These are phyloP conservation scores for Rhagoletis zephyria DNA, from an alignment of 1,140 invertebrate species.

Conservation along the genomic window DNA sequence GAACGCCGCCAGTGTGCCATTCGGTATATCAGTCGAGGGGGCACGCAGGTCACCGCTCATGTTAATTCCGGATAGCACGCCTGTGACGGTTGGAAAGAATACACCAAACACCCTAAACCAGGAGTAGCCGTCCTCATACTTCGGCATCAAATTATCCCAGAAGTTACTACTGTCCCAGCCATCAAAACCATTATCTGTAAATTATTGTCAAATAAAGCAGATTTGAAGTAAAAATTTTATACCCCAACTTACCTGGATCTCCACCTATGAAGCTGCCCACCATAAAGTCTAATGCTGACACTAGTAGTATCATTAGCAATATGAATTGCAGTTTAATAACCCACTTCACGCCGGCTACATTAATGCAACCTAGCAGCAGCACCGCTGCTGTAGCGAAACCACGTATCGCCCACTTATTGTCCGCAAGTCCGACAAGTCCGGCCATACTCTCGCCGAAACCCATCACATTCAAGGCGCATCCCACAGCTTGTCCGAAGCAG, in stretches of 20 bases:
- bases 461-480: constrained; percentile 93
- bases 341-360: constrained; percentile 94
- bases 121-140: constrained; percentile 84
- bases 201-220: neutral
- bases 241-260: constrained; percentile 76
- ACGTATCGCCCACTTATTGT: constrained; percentile 83
- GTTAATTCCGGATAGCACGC: constrained; percentile 95
- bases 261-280: constrained; percentile 87
- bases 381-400: constrained; percentile 87
- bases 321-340: constrained; percentile 92
- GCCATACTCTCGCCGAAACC: constrained; percentile 97
- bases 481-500: constrained; percentile 97
- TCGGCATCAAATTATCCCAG: constrained; percentile 85
- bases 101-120: constrained; percentile 95
- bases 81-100: constrained; percentile 94
- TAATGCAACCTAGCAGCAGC: constrained; percentile 87
- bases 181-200: constrained; percentile 84
- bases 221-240: neutral
- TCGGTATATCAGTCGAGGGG: constrained; percentile 92
- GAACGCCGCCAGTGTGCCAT: constrained; percentile 92
- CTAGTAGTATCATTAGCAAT: constrained; percentile 85
- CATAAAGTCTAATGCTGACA: constrained; percentile 90
- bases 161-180: constrained; percentile 88
- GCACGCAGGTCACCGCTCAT: constrained; percentile 96
- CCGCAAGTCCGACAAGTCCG: constrained; percentile 82